Base-by-base conservation (phyloP, 2,113 vertebrate species). In the Lontra canadensis region DNA sequence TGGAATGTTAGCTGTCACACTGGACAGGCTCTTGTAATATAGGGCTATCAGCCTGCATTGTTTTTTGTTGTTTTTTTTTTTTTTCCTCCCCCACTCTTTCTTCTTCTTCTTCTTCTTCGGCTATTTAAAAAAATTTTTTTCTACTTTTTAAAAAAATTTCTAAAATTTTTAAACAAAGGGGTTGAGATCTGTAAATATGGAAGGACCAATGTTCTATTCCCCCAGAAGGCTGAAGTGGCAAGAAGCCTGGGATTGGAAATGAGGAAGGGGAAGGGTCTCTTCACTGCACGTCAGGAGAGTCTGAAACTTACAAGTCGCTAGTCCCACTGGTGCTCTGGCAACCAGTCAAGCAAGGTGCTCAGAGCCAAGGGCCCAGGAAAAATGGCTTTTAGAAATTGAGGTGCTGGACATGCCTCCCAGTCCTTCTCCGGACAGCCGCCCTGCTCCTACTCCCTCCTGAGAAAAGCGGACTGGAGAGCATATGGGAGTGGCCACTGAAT, bases 1-100 rank as follows among this genome's bases (percentile, higher is more conserved):
- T 90, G 90, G 94, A 95, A 84, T 7, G 34, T n/a, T 74, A 59
- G 84, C 92, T 96, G 44, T 92, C 94, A 29, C 13, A 65, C 7
- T 31, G n/a, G 63, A 76, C 91, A 76, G 81, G 74, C 25, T 93
- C 74, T 49, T 36, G 12, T 7, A 82, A 92, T 5, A 26, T 4
- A 65, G 59, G 36, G 39, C 34, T 23, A 29, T 10, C 18, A 15
- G 29, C 49, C 63, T 29, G 14, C 49, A 39, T 25, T 76, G 47
- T 25, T 25, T 52, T 49, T 55, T n/a, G n/a, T n/a, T n/a, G n/a
- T 34, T 31, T 25, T 47, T 52, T 61, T 34, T 67, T 34, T 52
- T 61, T 34, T 61, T 26, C 10, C 25, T 52, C 21, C 61, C 47
- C 71, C 42, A 14, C 69, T 20, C 2, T 3, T 65, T 7, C 17